Evolutionary conservation across 2,888 invertebrate genomes (phyloP), one percentile per base, ranked within the genome.

Genomic region (Drosophila paramelanica): DNA sequence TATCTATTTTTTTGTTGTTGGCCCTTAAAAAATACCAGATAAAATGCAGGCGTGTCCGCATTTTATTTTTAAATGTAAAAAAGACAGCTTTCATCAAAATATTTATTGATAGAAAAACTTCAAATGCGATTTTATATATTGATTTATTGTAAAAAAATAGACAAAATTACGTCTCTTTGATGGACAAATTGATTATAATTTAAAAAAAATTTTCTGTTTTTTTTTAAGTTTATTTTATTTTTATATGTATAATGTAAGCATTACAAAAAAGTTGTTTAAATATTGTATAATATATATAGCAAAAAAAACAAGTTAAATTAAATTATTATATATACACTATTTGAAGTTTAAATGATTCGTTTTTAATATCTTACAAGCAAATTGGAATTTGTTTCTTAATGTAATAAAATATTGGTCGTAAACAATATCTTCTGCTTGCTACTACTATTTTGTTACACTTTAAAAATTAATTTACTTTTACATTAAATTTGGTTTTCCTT

Each of bases 1-100:
- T 25, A 46, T 65, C 4, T 25, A 10, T 41, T 33, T 31, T 46
- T 25, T 25, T 49, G 23, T 41, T 46, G 27, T 25, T 11, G 17
- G 33, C 7, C 42, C 5, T 3, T 10, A 8, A 7, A 39, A 39
- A 39, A 27, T 11, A 17, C 14, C 14, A 17, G 10, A 36, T 14
- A 25, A 51, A 8, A 2, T 33, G 0, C 2, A 20, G 2, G 7
- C 43, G 31, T 53, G 41, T 42, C 3, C n/a, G 8, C 23, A 31
- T 33, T 46, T 45, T 31, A 23, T 5, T 23, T 23, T 7, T 23
- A 2, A 13, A 23, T 45, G 3, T 23, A 11, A 1, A 1, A 20
- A 14, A 2, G 10, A 17, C 1, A 5, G 10, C 13, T 1, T 27
- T 3, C 1, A 36, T 13, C 4, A 11, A 36, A 36, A 36, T 33